Conservation (phyloP, 2,888 invertebrate species). For the Eurytoma adleriae region DNA sequence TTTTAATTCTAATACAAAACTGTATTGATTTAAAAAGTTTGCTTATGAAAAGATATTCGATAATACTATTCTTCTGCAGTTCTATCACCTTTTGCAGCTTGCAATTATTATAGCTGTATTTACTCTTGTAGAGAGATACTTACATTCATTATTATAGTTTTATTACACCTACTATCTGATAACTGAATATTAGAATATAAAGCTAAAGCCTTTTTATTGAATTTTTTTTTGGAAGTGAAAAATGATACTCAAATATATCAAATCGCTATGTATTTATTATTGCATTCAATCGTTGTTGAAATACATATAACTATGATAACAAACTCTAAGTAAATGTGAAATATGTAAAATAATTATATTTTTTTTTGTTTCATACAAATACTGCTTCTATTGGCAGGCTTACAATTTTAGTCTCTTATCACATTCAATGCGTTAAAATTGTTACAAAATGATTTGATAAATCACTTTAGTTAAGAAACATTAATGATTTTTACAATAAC, state of each 20-base stretch:
- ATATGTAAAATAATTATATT: constrained; percentile 56
- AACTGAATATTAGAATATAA: too few relatives aligned
- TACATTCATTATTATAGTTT: too few relatives aligned
- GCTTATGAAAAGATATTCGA: too few relatives aligned
- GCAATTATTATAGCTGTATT: too few relatives aligned
- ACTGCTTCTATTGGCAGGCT: constrained; percentile 56
- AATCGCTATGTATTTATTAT: constrained; percentile 51
- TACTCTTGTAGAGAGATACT: too few relatives aligned
- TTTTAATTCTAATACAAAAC: too few relatives aligned
- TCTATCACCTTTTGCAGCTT: too few relatives aligned
- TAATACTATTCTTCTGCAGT: too few relatives aligned
- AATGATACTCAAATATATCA: constrained; percentile 18
- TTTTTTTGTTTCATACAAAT: constrained; percentile 53
- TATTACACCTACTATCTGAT: too few relatives aligned
- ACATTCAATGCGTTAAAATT: constrained; percentile 45
- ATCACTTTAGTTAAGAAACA: background rate
- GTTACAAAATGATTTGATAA: constrained; percentile 29
- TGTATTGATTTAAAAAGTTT: too few relatives aligned
- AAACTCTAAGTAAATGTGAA: constrained; percentile 38
- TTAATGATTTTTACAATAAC: constrained; percentile 33
- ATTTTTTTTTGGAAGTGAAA: background rate
- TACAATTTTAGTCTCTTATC: constrained; percentile 52
- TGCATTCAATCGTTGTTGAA: constrained; percentile 44
- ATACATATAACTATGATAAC: constrained; percentile 42
- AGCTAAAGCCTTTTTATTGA: too few relatives aligned